These are phyloP conservation scores for Adelphocoris suturalis DNA, from an alignment of 2,888 invertebrate species.

Conservation along the genomic window DNA sequence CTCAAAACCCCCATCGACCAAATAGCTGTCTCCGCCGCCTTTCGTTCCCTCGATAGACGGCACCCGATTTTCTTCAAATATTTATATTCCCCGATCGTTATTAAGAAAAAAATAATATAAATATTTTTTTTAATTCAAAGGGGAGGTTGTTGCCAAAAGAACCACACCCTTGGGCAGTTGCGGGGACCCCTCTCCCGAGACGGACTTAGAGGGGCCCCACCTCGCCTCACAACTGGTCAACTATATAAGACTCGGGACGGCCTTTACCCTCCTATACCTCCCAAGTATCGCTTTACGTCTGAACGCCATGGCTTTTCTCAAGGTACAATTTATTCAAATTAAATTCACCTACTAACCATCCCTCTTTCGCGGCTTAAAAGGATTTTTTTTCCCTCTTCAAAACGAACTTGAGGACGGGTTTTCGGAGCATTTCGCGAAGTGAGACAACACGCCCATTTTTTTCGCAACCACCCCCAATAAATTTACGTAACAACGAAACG, in stretches of 20 bases:
- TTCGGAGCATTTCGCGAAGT: conserved; percentile 34
- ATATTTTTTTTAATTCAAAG: not conserved
- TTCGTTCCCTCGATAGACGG: not conserved
- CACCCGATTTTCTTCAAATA: not conserved
- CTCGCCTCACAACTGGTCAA: conserved; percentile 50
- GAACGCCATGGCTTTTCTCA: conserved; percentile 46
- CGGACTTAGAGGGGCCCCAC: conserved; percentile 25
- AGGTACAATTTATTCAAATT: conserved; percentile 55
- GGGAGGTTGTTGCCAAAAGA: conserved; percentile 42
- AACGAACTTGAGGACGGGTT: conserved; percentile 28
- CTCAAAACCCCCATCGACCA: not conserved
- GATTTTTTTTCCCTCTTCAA: conserved; percentile 5
- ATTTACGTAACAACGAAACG: conserved; percentile 45
- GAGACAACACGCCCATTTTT: conserved; percentile 36
- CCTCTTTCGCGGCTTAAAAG: conserved; percentile 15
- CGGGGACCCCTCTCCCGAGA: conserved; percentile 2
- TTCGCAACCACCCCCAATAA: conserved; percentile 52
- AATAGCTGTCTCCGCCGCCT: not conserved
- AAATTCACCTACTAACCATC: conserved; percentile 50
- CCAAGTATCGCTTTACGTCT: conserved; percentile 50
- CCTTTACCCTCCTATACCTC: conserved; percentile 47
- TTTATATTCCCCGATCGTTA: not conserved
- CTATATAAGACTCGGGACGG: conserved; percentile 42
- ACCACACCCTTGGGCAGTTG: conserved; percentile 9
- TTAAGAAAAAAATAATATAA: not conserved